Base-by-base conservation (phyloP, 2,113 vertebrate species). In the Shinisaurus crocodilurus region DNA sequence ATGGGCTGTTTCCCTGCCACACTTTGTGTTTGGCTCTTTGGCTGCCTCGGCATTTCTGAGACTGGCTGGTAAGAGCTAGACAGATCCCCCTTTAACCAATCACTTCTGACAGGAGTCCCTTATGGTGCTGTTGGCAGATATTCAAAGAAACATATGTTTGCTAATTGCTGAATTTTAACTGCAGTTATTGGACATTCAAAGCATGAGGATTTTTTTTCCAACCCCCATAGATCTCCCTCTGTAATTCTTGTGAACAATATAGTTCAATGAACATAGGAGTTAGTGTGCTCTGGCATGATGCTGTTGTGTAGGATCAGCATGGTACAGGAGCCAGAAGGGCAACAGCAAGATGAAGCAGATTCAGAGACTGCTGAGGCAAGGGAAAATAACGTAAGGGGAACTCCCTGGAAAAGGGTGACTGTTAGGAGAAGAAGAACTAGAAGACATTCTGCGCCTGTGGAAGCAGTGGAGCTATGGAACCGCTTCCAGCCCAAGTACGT, bases 121-220 rank as follows among this genome's bases (percentile, higher is more conserved):
- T 86, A 18, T 13, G 57, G 37, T 20, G 40, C 82, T 50, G 12
- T 91, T 87, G 37, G 34, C 65, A 96, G 91, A 91, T 90, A 92
- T 90, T 92, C 92, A 75, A 90, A 40, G 74, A 94, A 94, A 92
- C 86, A 80, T 2, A 0, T 75, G 57, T 85, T 0, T 63, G 0
- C 3, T 45, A 50, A 82, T 25, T 79, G 70, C 85, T 93, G 65
- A 57, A 60, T 76, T 88, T 23, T 87, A 13, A 18, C 82, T 60
- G 13, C 16, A 82, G 0, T 15, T 86, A 7, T 37, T 13, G 72
- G 37, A 12, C n/a, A 85, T 6, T 34, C 10, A 43, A 45, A 40
- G 40, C 27, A 43, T n/a, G 54, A 23, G 43, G 15, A 29, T 5
- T 43, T 85, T 72, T 27, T 2, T 37, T 43, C 20, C 20, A 76